phyloP scores from a whole-genome alignment of 2,113 vertebrate genomes.

The Amblyornis subalaris region DNA sequence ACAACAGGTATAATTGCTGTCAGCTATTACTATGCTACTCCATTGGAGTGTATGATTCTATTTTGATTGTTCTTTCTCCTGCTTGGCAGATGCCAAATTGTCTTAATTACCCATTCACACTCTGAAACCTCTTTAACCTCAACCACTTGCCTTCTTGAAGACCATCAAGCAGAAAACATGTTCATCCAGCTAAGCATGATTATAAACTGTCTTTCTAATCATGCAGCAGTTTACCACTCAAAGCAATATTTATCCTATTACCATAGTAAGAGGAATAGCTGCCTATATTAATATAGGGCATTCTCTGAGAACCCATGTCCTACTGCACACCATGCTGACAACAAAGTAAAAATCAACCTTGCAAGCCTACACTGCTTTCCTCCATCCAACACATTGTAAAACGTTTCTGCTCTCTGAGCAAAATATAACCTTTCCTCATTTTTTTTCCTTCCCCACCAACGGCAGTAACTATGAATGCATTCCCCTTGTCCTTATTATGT shows the following conservation, averaged over 20 bases:
- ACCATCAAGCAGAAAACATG: conserved; percentile 5
- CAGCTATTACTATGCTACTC: not conserved
- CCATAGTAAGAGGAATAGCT: not conserved
- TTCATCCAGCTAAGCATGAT: not conserved
- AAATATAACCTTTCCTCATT: not conserved
- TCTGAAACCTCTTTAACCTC: conserved; percentile 37
- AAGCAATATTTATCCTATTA: not conserved
- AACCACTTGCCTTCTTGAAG: conserved; percentile 37
- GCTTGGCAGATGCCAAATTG: conserved; percentile 48
- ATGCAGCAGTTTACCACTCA: not conserved
- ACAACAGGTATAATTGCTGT: conserved; percentile 40
- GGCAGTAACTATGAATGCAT: not conserved
- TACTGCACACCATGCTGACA: not conserved
- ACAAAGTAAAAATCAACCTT: not conserved
- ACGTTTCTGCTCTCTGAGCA: not conserved
- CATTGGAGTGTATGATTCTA: not conserved
- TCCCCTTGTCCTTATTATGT: not conserved
- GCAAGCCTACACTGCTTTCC: not conserved
- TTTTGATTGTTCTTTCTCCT: conserved; percentile 24
- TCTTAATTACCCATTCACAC: conserved; percentile 42
- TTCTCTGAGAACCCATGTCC: not conserved
- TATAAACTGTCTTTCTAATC: not conserved
- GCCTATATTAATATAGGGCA: not conserved
- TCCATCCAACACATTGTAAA: not conserved
- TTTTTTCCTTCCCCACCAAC: not conserved